phyloP scores from a whole-genome alignment of 2,888 invertebrate species.

The Embidobia sp. region DNA sequence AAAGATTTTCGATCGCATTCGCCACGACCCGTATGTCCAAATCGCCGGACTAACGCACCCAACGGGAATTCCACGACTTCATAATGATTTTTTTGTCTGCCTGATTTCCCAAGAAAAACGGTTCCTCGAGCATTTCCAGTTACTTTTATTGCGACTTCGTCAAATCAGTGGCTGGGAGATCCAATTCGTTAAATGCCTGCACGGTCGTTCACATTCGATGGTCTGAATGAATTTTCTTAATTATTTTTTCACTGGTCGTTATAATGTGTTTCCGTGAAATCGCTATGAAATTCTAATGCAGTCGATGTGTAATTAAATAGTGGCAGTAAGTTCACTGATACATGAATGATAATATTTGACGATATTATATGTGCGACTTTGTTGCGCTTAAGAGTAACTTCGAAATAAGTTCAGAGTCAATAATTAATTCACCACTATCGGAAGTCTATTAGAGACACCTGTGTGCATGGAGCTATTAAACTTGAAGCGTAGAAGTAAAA shows the following conservation, averaged over 20 bases:
- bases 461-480: conserved; percentile 56
- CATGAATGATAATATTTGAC: conserved; percentile 15
- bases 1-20: conserved; percentile 49
- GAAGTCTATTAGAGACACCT: conserved; percentile 51
- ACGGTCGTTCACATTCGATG: conserved; percentile 44
- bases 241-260: conserved; percentile 14
- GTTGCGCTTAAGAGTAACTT: conserved; percentile 8
- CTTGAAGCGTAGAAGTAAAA: conserved; percentile 53
- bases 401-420: conserved; percentile 40
- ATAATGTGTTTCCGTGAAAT: conserved; percentile 34
- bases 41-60: conserved; percentile 50
- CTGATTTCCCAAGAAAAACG: conserved; percentile 33
- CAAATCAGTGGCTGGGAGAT: conserved; percentile 36
- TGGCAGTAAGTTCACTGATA: no score
- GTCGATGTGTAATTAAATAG: conserved; percentile 11
- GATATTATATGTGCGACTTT: conserved; percentile 13
- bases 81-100: conserved; percentile 23
- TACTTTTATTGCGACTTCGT: conserved; percentile 40
- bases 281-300: conserved; percentile 37
- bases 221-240: conserved; percentile 20
- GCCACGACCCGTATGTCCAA: conserved; percentile 35
- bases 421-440: conserved; percentile 52
- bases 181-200: conserved; percentile 41
- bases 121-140: conserved; percentile 37
- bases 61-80: conserved; percentile 51